Percentiles rank a stretch among this genome's conserved stretches.
These are phyloP conservation scores for Sebastes minor DNA, from an alignment of 2,797 vertebrate species.

Conservation along the genomic window DNA sequence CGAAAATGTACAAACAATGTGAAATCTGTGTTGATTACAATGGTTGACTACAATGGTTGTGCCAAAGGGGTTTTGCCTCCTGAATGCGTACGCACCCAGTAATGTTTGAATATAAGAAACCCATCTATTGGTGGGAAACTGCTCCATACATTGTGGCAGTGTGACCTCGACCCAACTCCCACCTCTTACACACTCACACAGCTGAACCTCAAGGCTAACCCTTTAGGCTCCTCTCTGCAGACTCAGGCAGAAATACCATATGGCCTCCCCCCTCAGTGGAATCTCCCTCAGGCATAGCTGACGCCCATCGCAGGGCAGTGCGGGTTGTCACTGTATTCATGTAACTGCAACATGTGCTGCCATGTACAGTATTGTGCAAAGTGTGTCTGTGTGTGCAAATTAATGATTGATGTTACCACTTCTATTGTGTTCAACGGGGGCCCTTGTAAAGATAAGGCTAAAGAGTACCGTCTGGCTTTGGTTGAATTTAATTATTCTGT, in stretches of 20 bases:
- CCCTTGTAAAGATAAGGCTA: not conserved
- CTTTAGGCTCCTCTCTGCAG: constrained; percentile 21
- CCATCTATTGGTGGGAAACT: not conserved
- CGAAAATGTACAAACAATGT: too few relatives aligned
- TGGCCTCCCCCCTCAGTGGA: constrained; percentile 5
- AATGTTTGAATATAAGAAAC: too few relatives aligned
- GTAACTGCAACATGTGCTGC: not conserved
- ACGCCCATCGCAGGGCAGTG: not conserved
- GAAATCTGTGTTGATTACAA: too few relatives aligned
- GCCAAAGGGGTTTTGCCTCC: too few relatives aligned
- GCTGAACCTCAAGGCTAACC: not conserved
- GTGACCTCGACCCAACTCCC: not conserved
- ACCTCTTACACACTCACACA: not conserved
- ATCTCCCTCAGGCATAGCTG: constrained; percentile 21
- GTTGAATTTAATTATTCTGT: not conserved
- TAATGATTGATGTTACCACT: not conserved
- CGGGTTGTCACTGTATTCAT: not conserved
- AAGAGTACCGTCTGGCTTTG: not conserved
- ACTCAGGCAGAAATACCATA: constrained; percentile 14
- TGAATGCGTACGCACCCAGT: too few relatives aligned
- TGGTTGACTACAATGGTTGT: too few relatives aligned
- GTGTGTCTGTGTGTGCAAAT: not conserved
- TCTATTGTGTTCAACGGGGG: not conserved
- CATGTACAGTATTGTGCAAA: not conserved
- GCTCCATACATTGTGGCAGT: not conserved